phyloP scores from a whole-genome alignment of 2,797 vertebrate genomes.

The Sandelia bainsii region DNA sequence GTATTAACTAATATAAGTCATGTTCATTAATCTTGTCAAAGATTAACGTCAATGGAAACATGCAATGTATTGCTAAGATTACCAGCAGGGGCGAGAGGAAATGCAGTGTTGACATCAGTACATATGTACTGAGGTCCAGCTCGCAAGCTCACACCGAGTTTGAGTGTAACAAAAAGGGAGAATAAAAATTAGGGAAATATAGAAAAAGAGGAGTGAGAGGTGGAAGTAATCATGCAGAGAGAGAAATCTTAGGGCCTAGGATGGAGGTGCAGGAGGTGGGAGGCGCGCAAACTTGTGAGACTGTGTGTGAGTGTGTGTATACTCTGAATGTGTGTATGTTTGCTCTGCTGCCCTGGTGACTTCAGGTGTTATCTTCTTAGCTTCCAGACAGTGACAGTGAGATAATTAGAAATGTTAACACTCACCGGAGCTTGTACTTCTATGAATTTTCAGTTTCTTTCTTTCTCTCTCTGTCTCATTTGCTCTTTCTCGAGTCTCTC shows the following conservation, averaged over 20 bases:
- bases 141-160: not conserved
- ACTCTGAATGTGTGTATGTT: conserved; percentile 23
- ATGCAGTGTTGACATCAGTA: conserved; percentile 57
- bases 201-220: conserved; percentile 46
- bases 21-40: conserved; percentile 68
- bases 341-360: conserved; percentile 60
- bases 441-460: conserved; percentile 60
- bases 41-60: conserved; percentile 70
- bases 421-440: conserved; percentile 67
- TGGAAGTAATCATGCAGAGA: conserved; percentile 63
- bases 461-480: conserved; percentile 40
- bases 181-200: conserved; percentile 33
- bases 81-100: conserved; percentile 31
- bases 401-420: conserved; percentile 83
- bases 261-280: conserved; percentile 35
- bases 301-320: conserved; percentile 29
- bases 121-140: conserved; percentile 9
- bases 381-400: conserved; percentile 75
- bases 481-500: conserved; percentile 30
- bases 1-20: conserved; percentile 74
- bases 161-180: conserved; percentile 36
- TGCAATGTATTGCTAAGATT: conserved; percentile 17
- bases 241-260: conserved; percentile 46
- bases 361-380: conserved; percentile 76
- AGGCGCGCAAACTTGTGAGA: conserved; percentile 40